phyloP scores from a whole-genome alignment of 1,140 invertebrate genomes.

The Listronotus bonariensis region DNA sequence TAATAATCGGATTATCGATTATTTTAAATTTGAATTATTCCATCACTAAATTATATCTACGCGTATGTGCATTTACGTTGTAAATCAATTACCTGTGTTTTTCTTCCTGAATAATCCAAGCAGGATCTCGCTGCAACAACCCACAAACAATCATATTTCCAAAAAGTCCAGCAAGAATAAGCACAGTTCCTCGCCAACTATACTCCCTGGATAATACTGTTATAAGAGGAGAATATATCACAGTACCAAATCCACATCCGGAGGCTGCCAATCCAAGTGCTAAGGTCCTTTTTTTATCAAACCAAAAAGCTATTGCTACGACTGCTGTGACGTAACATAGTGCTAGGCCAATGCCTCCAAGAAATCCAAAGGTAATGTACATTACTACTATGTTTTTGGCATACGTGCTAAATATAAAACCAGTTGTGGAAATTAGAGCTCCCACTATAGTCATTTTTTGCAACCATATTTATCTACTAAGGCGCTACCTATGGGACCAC shows the following conservation, averaged over 20 bases:
- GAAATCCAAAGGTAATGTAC: constrained; percentile 84
- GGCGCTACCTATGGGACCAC: constrained; percentile 83
- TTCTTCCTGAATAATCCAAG: constrained; percentile 66
- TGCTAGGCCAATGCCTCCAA: constrained; percentile 83
- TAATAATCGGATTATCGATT: too few species aligned
- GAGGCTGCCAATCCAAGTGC: constrained; percentile 92
- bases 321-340: constrained; percentile 88
- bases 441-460: constrained; percentile 80
- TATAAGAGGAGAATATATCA: constrained; percentile 83
- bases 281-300: constrained; percentile 88
- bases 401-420: constrained; percentile 78
- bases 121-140: constrained; percentile 83
- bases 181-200: constrained; percentile 85
- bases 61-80: too few species aligned
- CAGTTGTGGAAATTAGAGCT: constrained; percentile 73
- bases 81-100: constrained; percentile 5
- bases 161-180: constrained; percentile 63
- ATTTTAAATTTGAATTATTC: too few species aligned
- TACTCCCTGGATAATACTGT: constrained; percentile 75
- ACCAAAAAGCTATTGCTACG: constrained; percentile 94
- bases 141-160: constrained; percentile 89
- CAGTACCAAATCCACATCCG: constrained; percentile 83
- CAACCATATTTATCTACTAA: constrained; percentile 88
- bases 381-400: constrained; percentile 74
- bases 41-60: too few species aligned